Conservation (phyloP, 2,113 vertebrate genomes). For the Noturus placidus region DNA sequence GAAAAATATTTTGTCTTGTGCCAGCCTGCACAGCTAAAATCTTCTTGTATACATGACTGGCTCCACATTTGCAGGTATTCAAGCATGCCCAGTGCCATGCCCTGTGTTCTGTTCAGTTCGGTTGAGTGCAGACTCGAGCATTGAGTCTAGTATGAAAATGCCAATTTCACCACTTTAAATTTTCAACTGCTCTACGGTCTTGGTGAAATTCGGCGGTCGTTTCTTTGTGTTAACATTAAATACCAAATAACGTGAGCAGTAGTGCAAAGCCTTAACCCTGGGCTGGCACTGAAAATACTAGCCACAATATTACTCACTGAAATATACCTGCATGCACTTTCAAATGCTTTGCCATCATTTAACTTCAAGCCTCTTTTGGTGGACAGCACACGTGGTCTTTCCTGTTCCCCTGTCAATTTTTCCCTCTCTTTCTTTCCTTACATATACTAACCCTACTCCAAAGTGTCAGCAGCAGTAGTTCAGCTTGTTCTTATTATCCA, state of each 20-base stretch:
- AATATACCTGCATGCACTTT: background rate
- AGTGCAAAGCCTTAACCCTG: background rate
- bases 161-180: background rate
- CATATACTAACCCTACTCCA: background rate
- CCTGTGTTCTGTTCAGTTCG: too few species aligned
- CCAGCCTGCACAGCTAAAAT: background rate
- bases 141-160: background rate
- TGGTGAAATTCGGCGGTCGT: too few species aligned
- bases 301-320: background rate
- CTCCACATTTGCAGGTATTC: background rate
- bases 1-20: background rate
- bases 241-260: background rate
- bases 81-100: background rate
- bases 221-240: background rate
- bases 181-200: background rate
- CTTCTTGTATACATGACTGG: background rate
- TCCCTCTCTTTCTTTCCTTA: background rate
- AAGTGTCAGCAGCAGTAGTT: background rate
- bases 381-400: background rate
- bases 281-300: background rate
- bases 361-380: background rate
- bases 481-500: slow-evolving; percentile 16
- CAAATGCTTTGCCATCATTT: background rate
- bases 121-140: too few species aligned
- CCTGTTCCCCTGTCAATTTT: background rate